phyloP scores from a whole-genome alignment of 2,797 vertebrate genomes.

The Liasis olivaceus region DNA sequence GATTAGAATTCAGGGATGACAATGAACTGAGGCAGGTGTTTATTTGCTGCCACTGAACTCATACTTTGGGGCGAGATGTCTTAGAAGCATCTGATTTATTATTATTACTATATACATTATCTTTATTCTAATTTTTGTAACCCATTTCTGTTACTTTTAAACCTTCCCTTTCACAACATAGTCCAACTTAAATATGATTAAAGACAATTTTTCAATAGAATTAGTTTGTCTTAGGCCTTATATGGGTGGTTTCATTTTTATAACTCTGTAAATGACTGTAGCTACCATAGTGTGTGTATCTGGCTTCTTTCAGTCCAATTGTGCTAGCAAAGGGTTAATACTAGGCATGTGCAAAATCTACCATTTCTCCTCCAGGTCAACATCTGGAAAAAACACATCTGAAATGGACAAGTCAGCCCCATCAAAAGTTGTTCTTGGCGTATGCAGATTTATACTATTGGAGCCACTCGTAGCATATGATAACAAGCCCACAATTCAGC shows the following conservation, averaged over 20 bases:
- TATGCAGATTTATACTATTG: not conserved
- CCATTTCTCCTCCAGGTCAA: not conserved
- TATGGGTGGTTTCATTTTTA: too few species aligned
- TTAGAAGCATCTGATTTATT: not conserved
- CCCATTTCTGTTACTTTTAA: not conserved
- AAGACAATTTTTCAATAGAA: not conserved
- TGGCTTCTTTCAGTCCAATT: not conserved
- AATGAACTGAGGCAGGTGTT: not conserved
- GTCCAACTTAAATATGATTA: not conserved
- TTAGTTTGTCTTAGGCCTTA: too few species aligned
- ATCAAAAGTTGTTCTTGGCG: not conserved
- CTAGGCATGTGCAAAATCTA: not conserved
- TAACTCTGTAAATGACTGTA: not conserved
- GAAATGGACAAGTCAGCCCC: not conserved
- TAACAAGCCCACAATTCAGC: not conserved
- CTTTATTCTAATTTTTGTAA: not conserved
- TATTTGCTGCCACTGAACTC: not conserved
- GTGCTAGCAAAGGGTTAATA: not conserved
- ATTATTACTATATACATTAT: not conserved
- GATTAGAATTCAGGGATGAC: not conserved
- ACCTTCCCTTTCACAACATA: not conserved
- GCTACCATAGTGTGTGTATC: not conserved
- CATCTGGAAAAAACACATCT: not conserved
- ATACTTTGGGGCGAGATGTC: not conserved
- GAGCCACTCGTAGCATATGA: not conserved